Evolutionary conservation across 2,888 invertebrate species (phyloP), one percentile per base, ranked within the genome.

Genomic region (Apoderus coryli): DNA sequence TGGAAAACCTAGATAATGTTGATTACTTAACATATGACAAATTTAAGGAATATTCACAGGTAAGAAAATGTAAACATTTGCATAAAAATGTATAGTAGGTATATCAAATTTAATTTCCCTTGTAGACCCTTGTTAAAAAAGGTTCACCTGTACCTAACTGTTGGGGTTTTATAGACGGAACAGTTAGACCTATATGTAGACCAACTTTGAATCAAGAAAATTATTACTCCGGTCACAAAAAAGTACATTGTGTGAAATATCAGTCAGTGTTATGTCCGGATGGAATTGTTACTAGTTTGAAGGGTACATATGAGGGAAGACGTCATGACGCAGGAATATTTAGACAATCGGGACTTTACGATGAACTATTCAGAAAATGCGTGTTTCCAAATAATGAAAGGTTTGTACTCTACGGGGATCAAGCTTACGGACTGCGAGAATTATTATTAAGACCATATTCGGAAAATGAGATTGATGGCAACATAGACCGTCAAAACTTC

Each of bases 311-410:
- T 34, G 24, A 30, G 11, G 38, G 39, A 16, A 22, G 41, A 10
- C 28, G 41, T n/a, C 40, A 44, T 38, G 41, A 42, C 35, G 41
- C 40, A 9, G 35, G 35, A 7, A 44, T 42, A 9, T 42, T 44
- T 25, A 29, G 39, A 22, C 39, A 44, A 14, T 34, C 36, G 7
- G 31, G 31, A 10, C 12, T 42, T 5, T 39, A 40, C 27, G 33
- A 29, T 11, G 30, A 44, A 28, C 24, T 44, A 10, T 29, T 37
- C 27, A 13, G 29, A 25, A 11, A 29, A 24, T 19, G 31, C 14
- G 30, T 26, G 16, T n/a, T n/a, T n/a, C n/a, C n/a, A n/a, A 13
- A 19, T 10, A 29, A 34, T 33, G 22, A 34, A 23, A 11, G 32
- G 9, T 41, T 30, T 39, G 32, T 39, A 6, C 16, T 42, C 6